Base-by-base conservation (phyloP, 2,888 invertebrate genomes). In the Pristionchus maxplancki region DNA sequence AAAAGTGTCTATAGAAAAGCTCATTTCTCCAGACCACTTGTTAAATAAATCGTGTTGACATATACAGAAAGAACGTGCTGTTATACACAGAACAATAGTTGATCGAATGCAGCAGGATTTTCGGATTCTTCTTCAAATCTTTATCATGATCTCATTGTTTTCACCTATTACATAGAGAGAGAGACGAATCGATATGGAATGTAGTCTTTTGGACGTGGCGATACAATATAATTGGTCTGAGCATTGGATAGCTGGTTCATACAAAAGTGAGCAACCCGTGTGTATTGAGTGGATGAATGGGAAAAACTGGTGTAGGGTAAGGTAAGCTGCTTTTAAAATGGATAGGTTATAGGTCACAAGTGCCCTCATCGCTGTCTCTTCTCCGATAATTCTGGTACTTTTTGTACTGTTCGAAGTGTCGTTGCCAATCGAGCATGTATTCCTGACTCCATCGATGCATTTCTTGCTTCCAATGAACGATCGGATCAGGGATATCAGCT, bases 361-460 rank as follows among this genome's bases (percentile, higher is more conserved):
- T 85, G 37, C 85, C 85, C 44, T 85, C 85, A n/a, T 85, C 85
- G 37, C 64, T 64, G 44, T 87, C 87, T 34, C 87, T 48, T 48
- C 87, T 67, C 24, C 87, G 67, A 48, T 87, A 87, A 24, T 87
- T 87, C 87, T 87, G 87, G 28, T 87, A 87, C 64, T 87, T 87
- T 34, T 87, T 87, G 53, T 87, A 87, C 89, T 94, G 94, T 84
- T 94, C 94, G 86, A 94, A 94, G 89, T 94, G 93, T 89, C 90
- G 91, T 87, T 94, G 93, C 94, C 94, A 94, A 89, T 94, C 94
- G 37, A 90, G 90, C 78, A 94, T 94, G 90, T 94, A 94, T 88
- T 94, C 94, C 74, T 94, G 93, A 71, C 94, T 92, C 94, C 94
- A 94, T 83, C 93, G 91, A 74, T 93, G 92, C 94, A 94, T 94